Evolutionary conservation across 2,797 vertebrate species (phyloP).

Genomic region (Holocentrus rufus): DNA sequence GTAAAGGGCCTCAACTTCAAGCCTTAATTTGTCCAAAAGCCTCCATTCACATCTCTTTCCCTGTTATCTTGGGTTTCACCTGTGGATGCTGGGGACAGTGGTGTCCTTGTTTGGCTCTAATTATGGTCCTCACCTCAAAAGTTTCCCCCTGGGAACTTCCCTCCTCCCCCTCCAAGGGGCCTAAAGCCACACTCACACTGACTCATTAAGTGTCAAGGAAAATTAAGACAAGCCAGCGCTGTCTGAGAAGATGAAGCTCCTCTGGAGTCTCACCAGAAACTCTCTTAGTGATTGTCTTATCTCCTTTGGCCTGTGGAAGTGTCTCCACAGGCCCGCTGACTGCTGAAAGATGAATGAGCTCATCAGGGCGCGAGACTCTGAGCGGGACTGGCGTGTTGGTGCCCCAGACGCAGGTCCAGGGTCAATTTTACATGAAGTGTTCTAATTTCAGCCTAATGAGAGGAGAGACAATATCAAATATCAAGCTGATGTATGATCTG

Average conservation of each 20-base stretch:
- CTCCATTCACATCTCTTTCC: constrained; percentile 61
- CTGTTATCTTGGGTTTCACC: constrained; percentile 77
- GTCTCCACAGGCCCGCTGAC: constrained; percentile 53
- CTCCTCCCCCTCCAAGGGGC: constrained; percentile 51
- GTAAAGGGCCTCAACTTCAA: constrained; percentile 57
- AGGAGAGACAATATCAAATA: not conserved
- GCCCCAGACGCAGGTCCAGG: constrained; percentile 22
- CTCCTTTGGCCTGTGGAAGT: constrained; percentile 55
- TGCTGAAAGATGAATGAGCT: constrained; percentile 61
- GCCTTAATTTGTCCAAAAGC: constrained; percentile 71
- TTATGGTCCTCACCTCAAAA: constrained; percentile 79
- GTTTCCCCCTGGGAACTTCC: constrained; percentile 70
- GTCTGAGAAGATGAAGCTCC: constrained; percentile 53
- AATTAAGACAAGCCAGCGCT: constrained; percentile 66
- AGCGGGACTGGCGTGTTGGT: not conserved
- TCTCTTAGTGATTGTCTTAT: constrained; percentile 61
- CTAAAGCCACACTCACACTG: constrained; percentile 67
- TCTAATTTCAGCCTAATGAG: constrained; percentile 36
- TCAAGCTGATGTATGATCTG: constrained; percentile 27
- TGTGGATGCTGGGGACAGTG: constrained; percentile 73
- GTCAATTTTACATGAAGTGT: constrained; percentile 27
- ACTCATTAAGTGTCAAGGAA: constrained; percentile 67
- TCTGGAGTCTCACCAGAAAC: constrained; percentile 46
- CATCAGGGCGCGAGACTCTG: constrained; percentile 39
- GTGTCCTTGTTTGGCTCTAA: constrained; percentile 80